Conservation (phyloP, 1,140 invertebrate species). For the Papilio polyxenes region DNA sequence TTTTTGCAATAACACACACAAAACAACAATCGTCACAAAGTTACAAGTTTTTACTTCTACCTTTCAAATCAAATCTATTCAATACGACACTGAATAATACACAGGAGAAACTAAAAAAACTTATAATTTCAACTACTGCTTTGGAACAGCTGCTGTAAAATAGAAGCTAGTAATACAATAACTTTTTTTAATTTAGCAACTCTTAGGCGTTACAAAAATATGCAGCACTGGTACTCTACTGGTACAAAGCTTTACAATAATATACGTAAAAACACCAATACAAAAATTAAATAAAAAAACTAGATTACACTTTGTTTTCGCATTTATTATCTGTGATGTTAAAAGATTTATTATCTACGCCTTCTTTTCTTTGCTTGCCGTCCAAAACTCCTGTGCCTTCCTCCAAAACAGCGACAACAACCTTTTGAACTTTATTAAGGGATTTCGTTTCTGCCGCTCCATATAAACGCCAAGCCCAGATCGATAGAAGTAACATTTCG, state of each 20-base stretch:
- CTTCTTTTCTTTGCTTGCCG: conserved; percentile 69
- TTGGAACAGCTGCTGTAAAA: background rate
- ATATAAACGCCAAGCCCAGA: conserved; percentile 82
- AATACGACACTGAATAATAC: background rate
- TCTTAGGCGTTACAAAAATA: background rate
- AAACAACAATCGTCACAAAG: background rate
- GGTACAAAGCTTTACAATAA: background rate
- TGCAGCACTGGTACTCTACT: background rate
- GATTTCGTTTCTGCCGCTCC: conserved; percentile 71
- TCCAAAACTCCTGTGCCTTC: conserved; percentile 55
- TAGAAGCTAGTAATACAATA: background rate
- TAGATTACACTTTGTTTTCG: conserved; percentile 28
- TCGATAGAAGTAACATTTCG: conserved; percentile 82
- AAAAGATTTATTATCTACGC: conserved; percentile 55
- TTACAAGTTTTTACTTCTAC: background rate
- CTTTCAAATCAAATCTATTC: background rate
- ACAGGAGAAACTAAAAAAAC: background rate
- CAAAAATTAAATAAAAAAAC: background rate
- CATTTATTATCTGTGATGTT: conserved; percentile 41
- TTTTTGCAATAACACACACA: background rate
- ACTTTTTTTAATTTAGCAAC: background rate
- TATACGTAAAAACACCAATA: conserved; percentile 12
- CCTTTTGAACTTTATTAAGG: conserved; percentile 57
- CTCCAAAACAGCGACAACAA: conserved; percentile 63
- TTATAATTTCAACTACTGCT: background rate